Percentiles rank a stretch among this genome's conserved stretches.
These are phyloP conservation scores for Sterrhoptilus dennistouni DNA, from an alignment of 2,113 vertebrate genomes.

Conservation along the genomic window DNA sequence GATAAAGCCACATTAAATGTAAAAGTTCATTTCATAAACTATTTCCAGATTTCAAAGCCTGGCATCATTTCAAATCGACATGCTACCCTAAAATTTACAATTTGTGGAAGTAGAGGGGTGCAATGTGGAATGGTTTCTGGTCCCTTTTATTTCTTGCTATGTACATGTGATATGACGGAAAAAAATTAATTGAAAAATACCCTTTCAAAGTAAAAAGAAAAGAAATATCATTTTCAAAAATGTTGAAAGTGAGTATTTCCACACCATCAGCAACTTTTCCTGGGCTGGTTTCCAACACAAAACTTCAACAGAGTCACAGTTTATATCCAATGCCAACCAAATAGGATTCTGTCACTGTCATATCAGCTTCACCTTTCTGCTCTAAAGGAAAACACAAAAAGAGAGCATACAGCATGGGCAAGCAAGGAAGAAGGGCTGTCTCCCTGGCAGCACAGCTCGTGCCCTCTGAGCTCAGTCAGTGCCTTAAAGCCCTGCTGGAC, in stretches of 20 bases:
- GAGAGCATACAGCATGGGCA: neutral
- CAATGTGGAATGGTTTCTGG: neutral
- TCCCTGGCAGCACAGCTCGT: neutral
- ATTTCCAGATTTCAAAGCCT: constrained; percentile 55
- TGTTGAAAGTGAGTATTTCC: constrained; percentile 51
- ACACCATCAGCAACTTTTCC: constrained; percentile 63
- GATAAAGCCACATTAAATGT: constrained; percentile 4
- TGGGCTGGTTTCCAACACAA: constrained; percentile 40
- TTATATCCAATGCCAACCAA: constrained; percentile 20
- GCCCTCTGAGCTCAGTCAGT: neutral
- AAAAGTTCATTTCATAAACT: constrained; percentile 27
- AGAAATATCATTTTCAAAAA: constrained; percentile 32
- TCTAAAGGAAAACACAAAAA: neutral
- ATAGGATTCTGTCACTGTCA: constrained; percentile 3
- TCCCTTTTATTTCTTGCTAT: constrained; percentile 46
- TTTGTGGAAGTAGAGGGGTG: neutral
- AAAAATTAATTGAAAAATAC: constrained; percentile 52
- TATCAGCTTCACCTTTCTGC: constrained; percentile 9
- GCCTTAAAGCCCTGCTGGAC: neutral
- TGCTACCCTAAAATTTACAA: constrained; percentile 41
- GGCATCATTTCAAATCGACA: neutral
- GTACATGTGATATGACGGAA: neutral
- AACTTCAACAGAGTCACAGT: neutral
- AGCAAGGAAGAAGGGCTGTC: neutral
- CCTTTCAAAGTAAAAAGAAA: constrained; percentile 54